Conservation (phyloP, 92 coral and sea anemone genomes). For the Metridium senile region DNA sequence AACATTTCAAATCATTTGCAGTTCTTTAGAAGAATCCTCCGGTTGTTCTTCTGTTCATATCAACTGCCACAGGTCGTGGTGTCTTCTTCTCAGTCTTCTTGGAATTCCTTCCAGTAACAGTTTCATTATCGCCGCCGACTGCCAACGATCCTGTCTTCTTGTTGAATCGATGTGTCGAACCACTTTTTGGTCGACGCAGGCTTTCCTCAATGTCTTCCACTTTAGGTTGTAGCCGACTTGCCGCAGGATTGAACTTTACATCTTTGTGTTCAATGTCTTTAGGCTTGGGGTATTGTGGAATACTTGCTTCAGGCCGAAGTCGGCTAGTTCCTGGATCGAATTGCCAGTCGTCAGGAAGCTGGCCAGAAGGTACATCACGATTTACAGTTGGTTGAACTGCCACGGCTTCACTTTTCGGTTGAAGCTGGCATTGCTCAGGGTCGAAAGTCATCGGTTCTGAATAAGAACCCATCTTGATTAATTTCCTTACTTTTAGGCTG, state of each 20-base stretch:
- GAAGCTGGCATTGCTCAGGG: too few species aligned
- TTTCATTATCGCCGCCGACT: not conserved
- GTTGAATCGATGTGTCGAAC: too few species aligned
- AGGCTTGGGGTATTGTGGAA: too few species aligned
- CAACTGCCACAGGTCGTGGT: not conserved
- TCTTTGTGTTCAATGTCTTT: too few species aligned
- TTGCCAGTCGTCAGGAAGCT: too few species aligned
- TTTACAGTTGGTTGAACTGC: too few species aligned
- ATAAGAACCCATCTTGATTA: not conserved
- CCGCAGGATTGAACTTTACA: too few species aligned
- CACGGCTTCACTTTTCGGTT: too few species aligned
- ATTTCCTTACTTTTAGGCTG: not conserved
- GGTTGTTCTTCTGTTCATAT: not conserved
- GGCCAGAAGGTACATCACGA: not conserved
- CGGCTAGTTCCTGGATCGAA: not conserved
- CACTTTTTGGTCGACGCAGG: too few species aligned
- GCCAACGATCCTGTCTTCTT: not conserved
- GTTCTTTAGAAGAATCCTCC: not conserved
- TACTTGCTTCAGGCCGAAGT: too few species aligned
- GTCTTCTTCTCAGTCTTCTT: not conserved
- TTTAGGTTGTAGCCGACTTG: too few species aligned
- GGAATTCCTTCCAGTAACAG: not conserved
- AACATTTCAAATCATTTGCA: not conserved
- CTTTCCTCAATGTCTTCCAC: too few species aligned
- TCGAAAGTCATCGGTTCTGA: not conserved